Conservation (phyloP, 2,113 vertebrate species). For the Lophotis ruficrista region DNA sequence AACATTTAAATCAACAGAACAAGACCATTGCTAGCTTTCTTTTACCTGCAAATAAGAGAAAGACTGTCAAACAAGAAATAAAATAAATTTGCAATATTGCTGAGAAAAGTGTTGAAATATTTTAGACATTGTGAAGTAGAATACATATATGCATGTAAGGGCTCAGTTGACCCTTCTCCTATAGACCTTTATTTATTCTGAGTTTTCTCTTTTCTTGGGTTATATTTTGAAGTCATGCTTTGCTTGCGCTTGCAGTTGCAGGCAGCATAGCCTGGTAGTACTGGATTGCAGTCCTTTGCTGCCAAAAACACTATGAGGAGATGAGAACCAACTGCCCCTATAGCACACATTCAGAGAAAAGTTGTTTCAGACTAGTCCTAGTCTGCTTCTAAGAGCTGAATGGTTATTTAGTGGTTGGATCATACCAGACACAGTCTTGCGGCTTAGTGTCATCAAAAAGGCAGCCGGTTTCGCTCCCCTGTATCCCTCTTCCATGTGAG, state of each 20-base stretch:
- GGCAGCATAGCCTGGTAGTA: background rate
- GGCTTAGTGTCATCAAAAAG: background rate
- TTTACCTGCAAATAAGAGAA: background rate
- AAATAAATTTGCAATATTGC: background rate
- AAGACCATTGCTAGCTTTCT: background rate
- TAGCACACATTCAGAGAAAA: background rate
- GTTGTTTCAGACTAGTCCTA: background rate
- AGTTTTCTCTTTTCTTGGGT: fast-evolving
- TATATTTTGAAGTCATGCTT: background rate
- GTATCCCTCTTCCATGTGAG: background rate
- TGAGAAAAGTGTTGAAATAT: background rate
- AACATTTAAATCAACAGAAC: background rate
- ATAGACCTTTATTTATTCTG: fast-evolving
- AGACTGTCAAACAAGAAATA: background rate
- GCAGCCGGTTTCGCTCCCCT: fast-evolving
- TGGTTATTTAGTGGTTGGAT: background rate
- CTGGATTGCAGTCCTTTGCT: background rate
- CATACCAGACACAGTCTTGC: background rate
- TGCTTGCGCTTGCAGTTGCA: background rate
- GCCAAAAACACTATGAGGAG: background rate
- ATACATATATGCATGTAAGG: background rate
- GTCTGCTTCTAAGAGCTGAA: background rate
- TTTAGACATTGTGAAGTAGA: background rate
- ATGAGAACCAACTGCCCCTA: fast-evolving
- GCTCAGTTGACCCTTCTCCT: background rate